phyloP scores from a whole-genome alignment of 2,797 vertebrate genomes.

The Nyctalus aviator region DNA sequence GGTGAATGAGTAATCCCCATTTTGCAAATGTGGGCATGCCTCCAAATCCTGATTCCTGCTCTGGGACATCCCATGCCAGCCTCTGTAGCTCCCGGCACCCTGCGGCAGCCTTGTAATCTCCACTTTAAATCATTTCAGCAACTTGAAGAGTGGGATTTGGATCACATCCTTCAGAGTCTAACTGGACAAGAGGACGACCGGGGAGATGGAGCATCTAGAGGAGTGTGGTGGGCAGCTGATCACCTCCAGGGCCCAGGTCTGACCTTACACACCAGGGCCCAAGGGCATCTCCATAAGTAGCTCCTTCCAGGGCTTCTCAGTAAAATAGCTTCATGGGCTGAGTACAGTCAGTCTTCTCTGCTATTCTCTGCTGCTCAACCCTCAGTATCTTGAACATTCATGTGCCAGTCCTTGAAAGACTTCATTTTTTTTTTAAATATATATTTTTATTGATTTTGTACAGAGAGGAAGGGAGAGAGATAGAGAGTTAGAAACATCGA shows the following conservation, averaged over 20 bases:
- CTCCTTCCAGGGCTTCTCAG: neutral
- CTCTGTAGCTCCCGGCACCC: neutral
- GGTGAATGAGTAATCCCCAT: neutral
- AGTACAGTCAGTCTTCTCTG: neutral
- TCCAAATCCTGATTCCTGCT: neutral
- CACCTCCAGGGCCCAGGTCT: conserved; percentile 72
- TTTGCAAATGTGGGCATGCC: no score
- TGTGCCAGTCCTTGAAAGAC: neutral
- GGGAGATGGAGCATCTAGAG: neutral
- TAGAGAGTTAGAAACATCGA: no score
- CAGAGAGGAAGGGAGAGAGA: no score
- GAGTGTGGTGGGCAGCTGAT: conserved; percentile 70
- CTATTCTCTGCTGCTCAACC: neutral
- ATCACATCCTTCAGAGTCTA: conserved; percentile 84
- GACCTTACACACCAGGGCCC: neutral
- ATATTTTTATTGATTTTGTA: no score
- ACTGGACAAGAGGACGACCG: conserved; percentile 51
- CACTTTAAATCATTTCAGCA: conserved; percentile 86
- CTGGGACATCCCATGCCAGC: neutral
- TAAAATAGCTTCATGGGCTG: neutral
- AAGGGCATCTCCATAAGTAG: neutral
- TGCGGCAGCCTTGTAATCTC: neutral
- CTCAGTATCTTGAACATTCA: neutral
- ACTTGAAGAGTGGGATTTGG: conserved; percentile 87
- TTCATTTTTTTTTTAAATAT: neutral